phyloP scores from a whole-genome alignment of 2,888 invertebrate genomes.

The Therioaphis trifolii region DNA sequence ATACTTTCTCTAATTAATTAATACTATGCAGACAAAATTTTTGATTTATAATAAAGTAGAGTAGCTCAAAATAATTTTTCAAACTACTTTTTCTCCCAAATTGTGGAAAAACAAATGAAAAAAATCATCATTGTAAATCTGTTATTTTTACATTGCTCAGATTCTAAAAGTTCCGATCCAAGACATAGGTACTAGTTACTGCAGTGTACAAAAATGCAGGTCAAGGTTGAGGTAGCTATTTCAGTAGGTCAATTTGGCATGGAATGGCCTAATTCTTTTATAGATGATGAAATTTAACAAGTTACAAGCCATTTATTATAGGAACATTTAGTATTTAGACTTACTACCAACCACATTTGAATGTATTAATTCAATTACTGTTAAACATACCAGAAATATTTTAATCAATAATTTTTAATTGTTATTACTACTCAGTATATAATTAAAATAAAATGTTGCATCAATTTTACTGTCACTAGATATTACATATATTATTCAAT shows the following conservation, averaged over 20 bases:
- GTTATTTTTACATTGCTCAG: too few relatives aligned
- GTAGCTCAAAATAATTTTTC: too few relatives aligned
- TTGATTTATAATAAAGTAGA: too few relatives aligned
- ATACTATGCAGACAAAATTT: too few relatives aligned
- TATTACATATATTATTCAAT: neutral
- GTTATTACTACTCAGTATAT: conserved; percentile 7
- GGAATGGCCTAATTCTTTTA: conserved; percentile 31
- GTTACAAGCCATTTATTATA: conserved; percentile 8
- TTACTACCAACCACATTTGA: conserved; percentile 2
- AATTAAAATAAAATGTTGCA: neutral
- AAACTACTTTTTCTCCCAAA: too few relatives aligned
- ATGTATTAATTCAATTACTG: neutral
- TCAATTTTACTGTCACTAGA: conserved; percentile 3
- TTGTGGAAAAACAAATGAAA: too few relatives aligned
- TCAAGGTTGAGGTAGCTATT: conserved; percentile 42
- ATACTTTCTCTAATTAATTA: too few relatives aligned
- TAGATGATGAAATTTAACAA: conserved; percentile 42
- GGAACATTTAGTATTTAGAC: neutral
- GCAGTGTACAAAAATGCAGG: conserved; percentile 21
- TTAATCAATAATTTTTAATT: conserved; percentile 12
- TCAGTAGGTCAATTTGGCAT: conserved; percentile 54
- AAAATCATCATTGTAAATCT: too few relatives aligned
- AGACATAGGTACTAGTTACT: conserved; percentile 7
- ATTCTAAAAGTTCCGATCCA: neutral
- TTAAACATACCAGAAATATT: neutral